Evolutionary conservation across 1,140 invertebrate species (phyloP).

Genomic region (Hylaeus volcanicus): DNA sequence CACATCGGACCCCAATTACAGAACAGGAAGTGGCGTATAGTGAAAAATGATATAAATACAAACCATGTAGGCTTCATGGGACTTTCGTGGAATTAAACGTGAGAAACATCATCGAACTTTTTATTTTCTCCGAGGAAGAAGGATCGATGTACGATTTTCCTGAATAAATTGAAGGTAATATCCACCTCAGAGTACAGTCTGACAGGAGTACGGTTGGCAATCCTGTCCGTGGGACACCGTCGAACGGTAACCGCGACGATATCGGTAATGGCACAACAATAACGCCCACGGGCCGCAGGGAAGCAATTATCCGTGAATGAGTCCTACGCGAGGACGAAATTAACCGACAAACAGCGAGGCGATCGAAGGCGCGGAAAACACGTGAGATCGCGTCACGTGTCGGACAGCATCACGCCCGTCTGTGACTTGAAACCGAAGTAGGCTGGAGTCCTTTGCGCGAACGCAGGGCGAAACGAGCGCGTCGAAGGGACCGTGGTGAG

Average conservation of each 20-base stretch:
- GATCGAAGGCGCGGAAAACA: constrained; percentile 18
- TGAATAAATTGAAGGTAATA: too few relatives aligned
- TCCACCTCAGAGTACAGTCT: too few relatives aligned
- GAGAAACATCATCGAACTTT: too few relatives aligned
- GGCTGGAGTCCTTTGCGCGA: neutral
- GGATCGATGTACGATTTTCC: too few relatives aligned
- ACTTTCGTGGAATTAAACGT: too few relatives aligned
- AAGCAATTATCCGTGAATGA: constrained; percentile 33
- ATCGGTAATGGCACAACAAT: constrained; percentile 35
- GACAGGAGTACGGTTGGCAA: too few relatives aligned
- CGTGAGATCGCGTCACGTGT: constrained; percentile 35
- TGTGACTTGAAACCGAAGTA: constrained; percentile 20
- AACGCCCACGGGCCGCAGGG: constrained; percentile 19
- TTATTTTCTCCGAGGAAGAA: too few relatives aligned
- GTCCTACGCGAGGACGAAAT: constrained; percentile 30
- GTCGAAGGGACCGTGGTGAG: neutral
- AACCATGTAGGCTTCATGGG: too few relatives aligned
- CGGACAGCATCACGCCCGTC: neutral
- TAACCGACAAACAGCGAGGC: constrained; percentile 1
- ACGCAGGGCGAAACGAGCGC: neutral
- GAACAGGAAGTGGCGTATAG: too few relatives aligned
- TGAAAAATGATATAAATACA: too few relatives aligned
- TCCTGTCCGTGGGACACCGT: neutral
- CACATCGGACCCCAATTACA: too few relatives aligned
- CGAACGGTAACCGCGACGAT: constrained; percentile 22